Base-by-base conservation (phyloP, 2,797 vertebrate genomes). In the Trachops cirrhosus region DNA sequence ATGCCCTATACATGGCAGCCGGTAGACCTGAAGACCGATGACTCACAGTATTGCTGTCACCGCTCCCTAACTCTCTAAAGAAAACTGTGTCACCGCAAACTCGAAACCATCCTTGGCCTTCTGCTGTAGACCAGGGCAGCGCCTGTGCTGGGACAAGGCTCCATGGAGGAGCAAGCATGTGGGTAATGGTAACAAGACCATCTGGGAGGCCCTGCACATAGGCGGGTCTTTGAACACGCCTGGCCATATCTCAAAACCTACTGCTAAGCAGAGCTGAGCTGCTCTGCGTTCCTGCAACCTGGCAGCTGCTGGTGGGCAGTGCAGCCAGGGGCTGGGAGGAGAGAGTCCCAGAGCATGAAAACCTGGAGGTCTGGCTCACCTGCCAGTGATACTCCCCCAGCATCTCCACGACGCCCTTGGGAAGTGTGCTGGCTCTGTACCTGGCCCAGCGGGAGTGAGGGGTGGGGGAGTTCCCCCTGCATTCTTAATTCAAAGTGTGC, bases 371-470 rank as follows among this genome's bases (percentile, higher is more conserved):
- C 93, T 86, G 83, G 64, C 71, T 95, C 62, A 77, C 0, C 82
- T 85, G 46, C 71, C 93, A 93, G 91, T 1, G 11, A 18, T 57
- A 34, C 52, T 93, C 54, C 93, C 59, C 41, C 86, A 85, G 91
- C 91, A 52, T 39, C 62, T 93, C 96, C 79, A 93, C 19, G 75
- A 74, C 34, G 37, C 77, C 44, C 52, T 70, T 46, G 70, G 93
- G 48, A 57, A 78, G 78, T 10, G 2, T 9, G 0, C 16, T 91
- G 52, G 32, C 52, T 88, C 68, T 86, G 44, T 57, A 71, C 39
- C 74, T 34, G 54, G 16, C 75, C 93, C 85, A 83, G 52, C 19
- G 11, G 57, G 21, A 46, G 39, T 16, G 22, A 95, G 73, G 86
- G 19, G 52, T 84, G 93, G 0, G 14, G 37, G 62, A 64, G 6